Percentiles rank a stretch among this genome's conserved stretches.
These are phyloP conservation scores for Lepeophtheirus nordmannii DNA, from an alignment of 2,888 invertebrate genomes.

Conservation along the genomic window DNA sequence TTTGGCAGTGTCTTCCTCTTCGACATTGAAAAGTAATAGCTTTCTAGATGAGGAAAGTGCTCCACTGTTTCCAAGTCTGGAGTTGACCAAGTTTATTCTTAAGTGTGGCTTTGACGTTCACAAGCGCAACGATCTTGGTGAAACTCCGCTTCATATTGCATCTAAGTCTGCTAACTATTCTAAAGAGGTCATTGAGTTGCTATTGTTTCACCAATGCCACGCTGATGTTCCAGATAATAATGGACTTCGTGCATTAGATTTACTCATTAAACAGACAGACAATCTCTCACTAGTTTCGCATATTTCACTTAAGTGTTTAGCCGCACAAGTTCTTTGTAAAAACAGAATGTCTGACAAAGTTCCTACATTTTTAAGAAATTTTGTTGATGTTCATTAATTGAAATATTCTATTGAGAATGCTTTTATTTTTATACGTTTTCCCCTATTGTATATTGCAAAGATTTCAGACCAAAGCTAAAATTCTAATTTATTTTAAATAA, in stretches of 20 bases:
- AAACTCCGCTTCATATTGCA: constrained; percentile 28
- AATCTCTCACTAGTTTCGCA: constrained; percentile 6
- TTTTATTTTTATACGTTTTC: no score
- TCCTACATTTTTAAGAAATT: neutral
- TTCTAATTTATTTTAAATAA: no score
- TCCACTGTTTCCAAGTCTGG: constrained; percentile 56
- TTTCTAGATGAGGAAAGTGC: constrained; percentile 55
- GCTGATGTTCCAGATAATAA: constrained; percentile 39
- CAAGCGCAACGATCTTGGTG: constrained; percentile 24
- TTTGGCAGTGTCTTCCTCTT: constrained; percentile 40
- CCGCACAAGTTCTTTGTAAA: neutral
- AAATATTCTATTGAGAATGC: no score
- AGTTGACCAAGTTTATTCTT: constrained; percentile 48
- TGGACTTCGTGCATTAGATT: neutral
- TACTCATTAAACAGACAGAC: neutral
- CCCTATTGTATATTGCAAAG: no score
- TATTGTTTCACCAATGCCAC: constrained; percentile 52
- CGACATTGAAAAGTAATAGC: constrained; percentile 25
- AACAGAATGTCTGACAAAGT: neutral
- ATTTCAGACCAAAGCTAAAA: no score
- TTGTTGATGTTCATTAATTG: neutral
- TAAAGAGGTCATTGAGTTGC: constrained; percentile 26
- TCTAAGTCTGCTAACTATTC: constrained; percentile 22
- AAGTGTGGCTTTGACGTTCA: constrained; percentile 29
- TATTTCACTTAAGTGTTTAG: constrained; percentile 13